Evolutionary conservation across 2,113 vertebrate genomes (phyloP), one percentile per base, ranked within the genome.

Genomic region (Eretmochelys imbricata): DNA sequence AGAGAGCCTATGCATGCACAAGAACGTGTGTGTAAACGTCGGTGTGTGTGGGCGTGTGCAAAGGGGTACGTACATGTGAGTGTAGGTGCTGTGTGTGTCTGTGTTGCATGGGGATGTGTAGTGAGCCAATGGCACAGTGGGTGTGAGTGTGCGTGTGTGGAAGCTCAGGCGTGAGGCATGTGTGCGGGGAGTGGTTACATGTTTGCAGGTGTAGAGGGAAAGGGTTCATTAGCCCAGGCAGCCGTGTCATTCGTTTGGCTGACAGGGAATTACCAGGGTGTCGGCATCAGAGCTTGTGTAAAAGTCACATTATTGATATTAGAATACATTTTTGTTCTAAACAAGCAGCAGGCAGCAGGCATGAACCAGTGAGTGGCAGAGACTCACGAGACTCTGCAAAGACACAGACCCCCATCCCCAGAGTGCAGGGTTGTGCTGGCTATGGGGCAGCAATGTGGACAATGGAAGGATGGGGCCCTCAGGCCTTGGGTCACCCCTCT

Each of bases 281-380:
- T 53, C 10, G 2, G 17, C 80, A 93, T 88, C n/a, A 75, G 78
- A 82, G 89, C 96, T 96, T 98, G 97, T 97, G 93, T 93, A 97
- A 96, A 97, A 97, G 97, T 82, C 95, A 81, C 91, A 46, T 96
- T 97, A 98, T 97, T 96, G 97, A 98, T 96, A 91, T 89, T 92
- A 96, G 54, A 93, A 98, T 98, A 96, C 97, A 97, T 97, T 97
- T 53, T 93, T 94, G 87, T 93, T 97, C 93, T 96, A 82, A 98
- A 97, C 80, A 50, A 96, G 96, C 38, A 88, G 79, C 72, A 91
- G 83, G 89, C 86, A 90, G 91, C 12, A 55, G 85, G 35, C 87
- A 49, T 1, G 7, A 94, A 69, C 50, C 69, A 17, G 2, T 5
- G 49, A 83, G 42, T 10, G 13, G 55, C 79, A 87, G 79, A 81